These are phyloP conservation scores for Dipodomys stephensi DNA, from an alignment of 2,113 vertebrate genomes.

Conservation along the genomic window DNA sequence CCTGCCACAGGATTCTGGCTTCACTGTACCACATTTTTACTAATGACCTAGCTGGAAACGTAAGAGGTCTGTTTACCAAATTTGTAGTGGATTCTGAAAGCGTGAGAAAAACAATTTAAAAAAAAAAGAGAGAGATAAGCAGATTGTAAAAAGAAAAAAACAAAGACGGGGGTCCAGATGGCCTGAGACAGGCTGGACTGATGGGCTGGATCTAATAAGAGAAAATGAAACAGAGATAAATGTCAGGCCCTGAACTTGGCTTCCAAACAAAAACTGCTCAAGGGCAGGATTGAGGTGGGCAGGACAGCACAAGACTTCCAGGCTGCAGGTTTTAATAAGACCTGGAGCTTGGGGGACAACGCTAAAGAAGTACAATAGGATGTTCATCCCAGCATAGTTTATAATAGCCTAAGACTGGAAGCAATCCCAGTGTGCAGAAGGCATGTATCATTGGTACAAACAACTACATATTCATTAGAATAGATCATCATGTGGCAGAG, in stretches of 20 bases:
- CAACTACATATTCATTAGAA: not conserved
- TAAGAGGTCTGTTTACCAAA: slow-evolving; percentile 63
- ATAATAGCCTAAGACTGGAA: not conserved
- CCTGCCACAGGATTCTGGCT: not conserved
- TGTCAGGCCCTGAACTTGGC: slow-evolving; percentile 68
- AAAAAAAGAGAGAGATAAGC: not conserved
- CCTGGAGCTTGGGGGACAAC: not conserved
- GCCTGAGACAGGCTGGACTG: slow-evolving; percentile 68
- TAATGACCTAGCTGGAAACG: slow-evolving; percentile 67
- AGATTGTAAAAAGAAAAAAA: slow-evolving; percentile 51
- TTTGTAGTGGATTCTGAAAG: slow-evolving; percentile 40
- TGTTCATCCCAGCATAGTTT: slow-evolving; percentile 16
- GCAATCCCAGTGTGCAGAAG: not conserved
- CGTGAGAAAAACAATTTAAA: not conserved
- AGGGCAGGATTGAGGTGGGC: not conserved
- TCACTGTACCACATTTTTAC: slow-evolving; percentile 52
- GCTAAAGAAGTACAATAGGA: not conserved
- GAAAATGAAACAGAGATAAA: slow-evolving; percentile 68
- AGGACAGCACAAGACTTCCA: not conserved
- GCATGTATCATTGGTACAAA: not conserved
- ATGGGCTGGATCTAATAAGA: slow-evolving; percentile 72
- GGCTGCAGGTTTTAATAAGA: slow-evolving; percentile 19
- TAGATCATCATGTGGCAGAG: no score
- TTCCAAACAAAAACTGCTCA: slow-evolving; percentile 57
- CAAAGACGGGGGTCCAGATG: slow-evolving; percentile 71